Evolutionary conservation across 2,888 invertebrate genomes (phyloP), one percentile per base, ranked within the genome.

Genomic region (Heliconius charithonia): DNA sequence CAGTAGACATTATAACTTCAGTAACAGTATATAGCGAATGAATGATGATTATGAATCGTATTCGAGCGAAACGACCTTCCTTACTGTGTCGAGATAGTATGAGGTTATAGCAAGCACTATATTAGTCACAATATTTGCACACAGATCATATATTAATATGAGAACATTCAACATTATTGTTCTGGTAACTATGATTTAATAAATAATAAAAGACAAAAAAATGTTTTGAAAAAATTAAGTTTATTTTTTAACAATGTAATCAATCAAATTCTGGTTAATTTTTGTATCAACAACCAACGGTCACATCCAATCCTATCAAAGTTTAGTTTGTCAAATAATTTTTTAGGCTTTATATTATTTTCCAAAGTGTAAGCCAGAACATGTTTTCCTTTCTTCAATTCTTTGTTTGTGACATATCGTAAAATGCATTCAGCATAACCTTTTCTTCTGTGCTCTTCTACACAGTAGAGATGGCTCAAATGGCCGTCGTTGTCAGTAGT

Each of bases 381-480:
- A 76, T 83, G 74, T 45, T 83, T 84, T 65, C 84, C 85, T 76
- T 85, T 83, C 0, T 69, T 76, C 7, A 85, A 65, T n/a, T 83
- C 79, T 51, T 86, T 85, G 65, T 87, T 86, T 13, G 80, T 76
- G 19, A 82, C 85, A 3, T 87, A 76, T 82, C 90, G 92, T 0
- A 88, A 73, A 0, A 91, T 79, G 12, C 88, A 75, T 74, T 88
- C 88, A 0, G 86, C 91, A 67, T 90, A 92, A 0, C 92, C 91
- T 62, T 86, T 87, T 45, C 85, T 85, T 80, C 91, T 89, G 3
- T 89, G 85, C 3, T 83, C 82, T 80, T 90, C 87, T 45, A 89
- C 25, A 19, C 89, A 90, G 66, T 85, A 92, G 4, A 92, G 80
- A 75, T 92, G 91, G 0, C 86, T 83, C 0, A 92, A 79, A 3